Evolutionary conservation across 1,140 invertebrate genomes (phyloP).

Genomic region (Anadara kagoshimensis): DNA sequence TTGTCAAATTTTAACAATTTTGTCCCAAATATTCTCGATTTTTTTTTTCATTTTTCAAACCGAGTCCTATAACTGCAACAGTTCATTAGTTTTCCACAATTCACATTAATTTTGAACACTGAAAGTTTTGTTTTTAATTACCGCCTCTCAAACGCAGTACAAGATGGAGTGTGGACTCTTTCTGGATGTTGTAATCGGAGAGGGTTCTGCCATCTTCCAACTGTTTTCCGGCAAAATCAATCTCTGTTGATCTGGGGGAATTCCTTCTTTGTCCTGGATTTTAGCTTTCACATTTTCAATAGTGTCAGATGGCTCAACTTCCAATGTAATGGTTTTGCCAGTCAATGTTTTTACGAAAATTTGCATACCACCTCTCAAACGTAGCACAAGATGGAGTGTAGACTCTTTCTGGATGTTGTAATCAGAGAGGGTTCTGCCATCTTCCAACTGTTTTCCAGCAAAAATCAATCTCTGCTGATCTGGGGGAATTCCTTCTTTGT

Average conservation of each 20-base stretch:
- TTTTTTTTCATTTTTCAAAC: too few species aligned
- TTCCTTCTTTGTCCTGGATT: constrained; percentile 86
- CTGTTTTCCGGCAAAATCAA: constrained; percentile 87
- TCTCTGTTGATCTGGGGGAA: constrained; percentile 88
- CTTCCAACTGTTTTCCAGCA: constrained; percentile 78
- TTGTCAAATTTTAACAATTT: too few species aligned
- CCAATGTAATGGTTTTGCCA: constrained; percentile 77
- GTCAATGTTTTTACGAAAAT: constrained; percentile 81
- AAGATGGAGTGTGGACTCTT: constrained; percentile 89
- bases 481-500: constrained; percentile 83
- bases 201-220: constrained; percentile 86
- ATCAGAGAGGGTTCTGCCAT: constrained; percentile 80
- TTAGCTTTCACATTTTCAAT: constrained; percentile 89
- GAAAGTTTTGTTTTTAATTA: constrained; percentile 36
- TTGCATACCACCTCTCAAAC: constrained; percentile 73
- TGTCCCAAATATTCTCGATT: too few species aligned
- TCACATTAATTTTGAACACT: too few species aligned
- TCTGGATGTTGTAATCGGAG: constrained; percentile 93
- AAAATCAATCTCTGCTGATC: constrained; percentile 84
- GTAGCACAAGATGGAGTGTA: constrained; percentile 82
- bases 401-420: constrained; percentile 96
- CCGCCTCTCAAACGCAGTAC: constrained; percentile 59
- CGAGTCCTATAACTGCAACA: too few species aligned
- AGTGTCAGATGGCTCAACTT: constrained; percentile 76
- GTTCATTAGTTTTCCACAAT: too few species aligned